These are phyloP conservation scores for Apeira syringaria DNA, from an alignment of 2,888 invertebrate genomes.

Conservation along the genomic window DNA sequence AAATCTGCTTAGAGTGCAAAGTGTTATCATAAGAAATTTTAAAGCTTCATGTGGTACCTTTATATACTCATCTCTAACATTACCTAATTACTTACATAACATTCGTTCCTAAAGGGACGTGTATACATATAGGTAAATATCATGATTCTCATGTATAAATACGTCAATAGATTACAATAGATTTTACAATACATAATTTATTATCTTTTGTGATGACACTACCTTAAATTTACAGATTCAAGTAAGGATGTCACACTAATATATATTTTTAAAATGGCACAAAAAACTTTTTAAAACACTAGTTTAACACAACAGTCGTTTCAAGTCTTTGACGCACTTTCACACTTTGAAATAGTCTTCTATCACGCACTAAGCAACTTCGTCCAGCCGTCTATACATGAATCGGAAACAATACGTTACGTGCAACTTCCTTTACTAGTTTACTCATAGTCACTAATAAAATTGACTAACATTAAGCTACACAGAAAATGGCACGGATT, in stretches of 20 bases:
- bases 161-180: constrained; percentile 80
- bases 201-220: constrained; percentile 79
- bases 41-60: constrained; percentile 82
- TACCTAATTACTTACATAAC: constrained; percentile 79
- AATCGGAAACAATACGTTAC: constrained; percentile 28
- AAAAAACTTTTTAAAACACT: constrained; percentile 82
- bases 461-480: constrained; percentile 79
- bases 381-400: constrained; percentile 37
- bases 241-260: constrained; percentile 83
- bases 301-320: constrained; percentile 74
- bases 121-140: constrained; percentile 82
- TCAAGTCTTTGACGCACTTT: constrained; percentile 64
- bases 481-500: constrained; percentile 83
- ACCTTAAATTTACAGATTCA: constrained; percentile 79
- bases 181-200: constrained; percentile 78
- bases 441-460: constrained; percentile 54
- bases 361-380: constrained; percentile 41
- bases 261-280: constrained; percentile 82
- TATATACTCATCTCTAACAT: constrained; percentile 75
- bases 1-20: constrained; percentile 77
- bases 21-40: constrained; percentile 83
- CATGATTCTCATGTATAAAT: constrained; percentile 80
- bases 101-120: constrained; percentile 83
- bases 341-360: constrained; percentile 47
- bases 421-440: constrained; percentile 35